phyloP scores from a whole-genome alignment of 2,113 vertebrate species.

The Scomber japonicus region DNA sequence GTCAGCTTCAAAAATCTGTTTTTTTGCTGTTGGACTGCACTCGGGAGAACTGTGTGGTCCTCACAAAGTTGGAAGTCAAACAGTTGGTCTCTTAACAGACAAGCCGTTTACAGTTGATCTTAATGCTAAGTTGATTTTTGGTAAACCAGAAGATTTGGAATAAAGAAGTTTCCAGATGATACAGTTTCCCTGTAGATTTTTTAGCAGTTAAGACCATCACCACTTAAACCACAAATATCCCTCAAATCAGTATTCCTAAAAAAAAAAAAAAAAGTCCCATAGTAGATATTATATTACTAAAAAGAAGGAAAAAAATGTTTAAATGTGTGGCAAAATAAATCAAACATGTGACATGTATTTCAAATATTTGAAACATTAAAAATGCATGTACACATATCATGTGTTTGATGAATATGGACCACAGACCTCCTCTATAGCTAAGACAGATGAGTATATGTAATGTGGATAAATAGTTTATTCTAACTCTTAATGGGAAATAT shows the following conservation, averaged over 20 bases:
- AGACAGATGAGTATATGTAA: slow-evolving; percentile 79
- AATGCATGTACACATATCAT: slow-evolving; percentile 47
- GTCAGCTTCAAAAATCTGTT: slow-evolving; percentile 43
- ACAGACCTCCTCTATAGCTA: slow-evolving; percentile 60
- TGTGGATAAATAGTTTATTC: slow-evolving; percentile 80
- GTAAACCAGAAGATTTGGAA: slow-evolving; percentile 51
- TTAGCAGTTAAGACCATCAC: slow-evolving; percentile 38
- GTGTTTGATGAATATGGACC: slow-evolving; percentile 31
- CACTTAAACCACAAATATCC: slow-evolving; percentile 53
- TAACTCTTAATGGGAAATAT: slow-evolving; percentile 75
- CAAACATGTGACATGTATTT: slow-evolving; percentile 7
- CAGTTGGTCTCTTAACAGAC: slow-evolving; percentile 49
- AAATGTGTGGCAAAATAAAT: slow-evolving; percentile 44
- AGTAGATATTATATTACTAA: slow-evolving; percentile 47
- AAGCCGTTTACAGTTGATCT: slow-evolving; percentile 47
- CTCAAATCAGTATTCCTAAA: slow-evolving; percentile 27
- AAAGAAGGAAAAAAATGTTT: slow-evolving; percentile 13
- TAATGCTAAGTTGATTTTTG: slow-evolving; percentile 63
- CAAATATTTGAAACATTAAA: slow-evolving; percentile 70
- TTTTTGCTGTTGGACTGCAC: slow-evolving; percentile 33
- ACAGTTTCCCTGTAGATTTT: slow-evolving; percentile 47
- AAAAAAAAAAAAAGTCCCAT: slow-evolving; percentile 10
- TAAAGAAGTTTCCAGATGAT: slow-evolving; percentile 60
- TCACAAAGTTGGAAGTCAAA: slow-evolving; percentile 49
- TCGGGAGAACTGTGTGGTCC: slow-evolving; percentile 64